Base-by-base conservation (phyloP, 2,797 vertebrate genomes). In the Chiloscyllium punctatum region DNA sequence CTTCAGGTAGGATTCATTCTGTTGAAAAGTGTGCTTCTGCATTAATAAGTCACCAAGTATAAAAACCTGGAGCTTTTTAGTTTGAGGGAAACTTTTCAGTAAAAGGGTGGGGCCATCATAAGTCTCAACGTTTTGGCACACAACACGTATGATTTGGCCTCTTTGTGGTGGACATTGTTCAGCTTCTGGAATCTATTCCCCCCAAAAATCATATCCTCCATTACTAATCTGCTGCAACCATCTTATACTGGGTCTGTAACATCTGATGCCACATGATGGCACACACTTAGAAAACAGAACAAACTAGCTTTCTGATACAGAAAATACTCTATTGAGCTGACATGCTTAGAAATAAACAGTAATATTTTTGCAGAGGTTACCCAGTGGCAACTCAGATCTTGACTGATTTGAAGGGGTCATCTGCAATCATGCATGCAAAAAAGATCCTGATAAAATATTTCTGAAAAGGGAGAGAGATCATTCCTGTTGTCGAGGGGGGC, bases 221-320 rank as follows among this genome's bases (percentile, higher is more conserved):
- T 23, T 33, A 30, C 30, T 27, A 21, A 53, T 30, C 37, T 74
- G 15, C 4, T 51, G 27, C 48, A 27, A 72, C 3, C 53, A 27
- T 33, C 30, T 71, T 37, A 27, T 48, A 71, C 92, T 13, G 25
- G 66, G 15, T 51, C 92, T 33, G 42, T 53, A 95, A 74, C 4
- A 74, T 74, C 16, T 95, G 30, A 74, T 53, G 94, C 48, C 69
- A 95, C 71, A 5, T 33, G 94, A 48, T 74, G 66, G 68, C 94
- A 95, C 71, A 21, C 27, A 5, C 69, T 72, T 48, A 5, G n/a
- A 77, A 95, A 71, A 33, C 30, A 53, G 30, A 48, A 95, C 42
- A 77, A 95, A 48, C 51, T 77, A 74, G 13, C 94, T 95, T 95
- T 95, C 94, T 77, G 94, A 95, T 77, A 48, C 71, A 77, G 94